These are phyloP conservation scores for Metellina segmentata DNA, from an alignment of 2,888 invertebrate species.

Conservation along the genomic window DNA sequence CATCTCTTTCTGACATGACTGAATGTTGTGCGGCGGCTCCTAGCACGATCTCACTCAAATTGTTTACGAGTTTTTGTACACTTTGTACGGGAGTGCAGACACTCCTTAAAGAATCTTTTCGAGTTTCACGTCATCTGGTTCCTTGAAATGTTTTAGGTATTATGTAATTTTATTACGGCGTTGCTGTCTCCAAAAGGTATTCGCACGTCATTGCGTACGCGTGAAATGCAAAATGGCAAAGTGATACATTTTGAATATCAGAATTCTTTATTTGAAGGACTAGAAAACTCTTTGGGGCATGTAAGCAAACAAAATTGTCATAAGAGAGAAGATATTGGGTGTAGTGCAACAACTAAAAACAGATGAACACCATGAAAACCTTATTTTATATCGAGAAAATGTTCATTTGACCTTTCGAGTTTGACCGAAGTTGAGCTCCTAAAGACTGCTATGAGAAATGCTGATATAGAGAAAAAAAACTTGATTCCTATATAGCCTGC, in stretches of 20 bases:
- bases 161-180: conserved; percentile 70
- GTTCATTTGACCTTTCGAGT: conserved; percentile 26
- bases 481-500: conserved; percentile 76
- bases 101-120: conserved; percentile 40
- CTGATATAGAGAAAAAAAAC: conserved; percentile 62
- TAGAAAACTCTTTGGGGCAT: conserved; percentile 20
- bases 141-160: conserved; percentile 66
- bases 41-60: conserved; percentile 59
- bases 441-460: conserved; percentile 38
- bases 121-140: conserved; percentile 60
- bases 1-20: conserved; percentile 48
- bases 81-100: conserved; percentile 45
- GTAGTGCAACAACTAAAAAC: conserved; percentile 10
- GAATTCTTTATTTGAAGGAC: not conserved
- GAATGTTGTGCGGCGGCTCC: conserved; percentile 68
- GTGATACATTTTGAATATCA: conserved; percentile 37
- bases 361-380: conserved; percentile 28
- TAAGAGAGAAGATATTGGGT: conserved; percentile 11
- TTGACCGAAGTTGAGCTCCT: conserved; percentile 40
- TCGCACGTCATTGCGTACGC: conserved; percentile 40
- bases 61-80: conserved; percentile 58
- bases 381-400: conserved; percentile 35
- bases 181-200: conserved; percentile 60
- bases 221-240: conserved; percentile 17
- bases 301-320: conserved; percentile 33